A percentile compares a stretch with the other conserved stretches of the same genome.
Evolutionary conservation across 2,888 invertebrate genomes (phyloP).

Genomic region (Cryptocephalus moraei): DNA sequence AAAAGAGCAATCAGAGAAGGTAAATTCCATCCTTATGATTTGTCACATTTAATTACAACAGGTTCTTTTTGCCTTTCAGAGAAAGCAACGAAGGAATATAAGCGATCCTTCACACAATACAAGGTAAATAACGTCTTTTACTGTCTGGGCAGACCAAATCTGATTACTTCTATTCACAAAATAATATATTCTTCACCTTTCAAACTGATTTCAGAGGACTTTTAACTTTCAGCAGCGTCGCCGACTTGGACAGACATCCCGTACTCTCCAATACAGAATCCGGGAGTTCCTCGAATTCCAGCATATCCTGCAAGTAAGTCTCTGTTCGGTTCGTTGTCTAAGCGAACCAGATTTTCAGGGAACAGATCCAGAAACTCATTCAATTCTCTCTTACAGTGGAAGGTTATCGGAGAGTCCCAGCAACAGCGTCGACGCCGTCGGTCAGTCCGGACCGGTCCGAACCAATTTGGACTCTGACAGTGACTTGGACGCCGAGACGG

Average conservation of each 20-base stretch:
- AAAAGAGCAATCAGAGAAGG: slow-evolving; percentile 39
- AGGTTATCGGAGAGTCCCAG: slow-evolving; percentile 58
- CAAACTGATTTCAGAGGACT: no score
- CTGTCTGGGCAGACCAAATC: no score
- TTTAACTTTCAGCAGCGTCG: slow-evolving; percentile 43
- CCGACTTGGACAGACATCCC: slow-evolving; percentile 43
- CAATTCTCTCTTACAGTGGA: slow-evolving; percentile 23
- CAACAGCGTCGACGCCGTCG: slow-evolving; percentile 61
- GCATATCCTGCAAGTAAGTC: slow-evolving; percentile 48
- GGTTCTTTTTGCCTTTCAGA: slow-evolving; percentile 37
- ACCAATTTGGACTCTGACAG: slow-evolving; percentile 39
- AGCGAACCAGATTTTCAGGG: no score
- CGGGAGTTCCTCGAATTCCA: slow-evolving; percentile 63
- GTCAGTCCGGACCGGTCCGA: slow-evolving; percentile 13
- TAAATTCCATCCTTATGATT: slow-evolving; percentile 4
- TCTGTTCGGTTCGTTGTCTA: no score
- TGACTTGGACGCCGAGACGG: slow-evolving; percentile 51
- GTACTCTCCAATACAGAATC: slow-evolving; percentile 46
- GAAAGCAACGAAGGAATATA: slow-evolving; percentile 63
- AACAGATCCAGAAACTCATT: no score
- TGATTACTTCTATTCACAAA: no score
- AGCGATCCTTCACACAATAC: slow-evolving; percentile 72
- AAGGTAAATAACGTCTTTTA: slow-evolving; percentile 42
- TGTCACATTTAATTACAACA: background rate
- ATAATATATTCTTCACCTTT: no score